These are phyloP conservation scores for Pandion haliaetus DNA, from an alignment of 2,113 vertebrate genomes.

Conservation along the genomic window DNA sequence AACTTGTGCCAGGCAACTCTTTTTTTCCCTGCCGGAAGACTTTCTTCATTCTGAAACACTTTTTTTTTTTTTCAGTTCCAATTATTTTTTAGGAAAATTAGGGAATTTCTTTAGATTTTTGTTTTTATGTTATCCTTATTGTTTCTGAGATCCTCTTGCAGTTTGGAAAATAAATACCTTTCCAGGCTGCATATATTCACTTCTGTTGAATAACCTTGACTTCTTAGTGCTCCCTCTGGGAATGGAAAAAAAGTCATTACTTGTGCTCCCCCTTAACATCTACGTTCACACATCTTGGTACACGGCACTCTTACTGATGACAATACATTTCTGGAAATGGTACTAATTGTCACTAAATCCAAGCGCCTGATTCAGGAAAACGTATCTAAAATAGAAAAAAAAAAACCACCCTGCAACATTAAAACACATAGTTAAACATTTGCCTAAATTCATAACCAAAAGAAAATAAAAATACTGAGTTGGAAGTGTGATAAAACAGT, in stretches of 20 bases:
- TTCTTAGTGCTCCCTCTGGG: background rate
- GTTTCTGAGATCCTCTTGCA: background rate
- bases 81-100: background rate
- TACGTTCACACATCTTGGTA: background rate
- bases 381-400: background rate
- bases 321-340: background rate
- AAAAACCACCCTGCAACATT: background rate
- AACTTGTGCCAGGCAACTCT: background rate
- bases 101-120: background rate
- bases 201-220: slow-evolving; percentile 28
- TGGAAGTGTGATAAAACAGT: background rate
- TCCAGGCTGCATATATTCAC: background rate
- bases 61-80: background rate
- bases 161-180: slow-evolving; percentile 12
- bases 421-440: background rate
- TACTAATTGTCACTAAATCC: background rate
- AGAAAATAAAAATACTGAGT: background rate
- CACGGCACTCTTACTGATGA: background rate
- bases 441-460: background rate
- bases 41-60: background rate
- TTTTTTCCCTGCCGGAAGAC: background rate
- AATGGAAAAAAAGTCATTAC: background rate
- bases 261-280: background rate
- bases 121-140: background rate
- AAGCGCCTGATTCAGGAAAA: background rate